These are phyloP conservation scores for Notechis scutatus DNA, from an alignment of 2,113 vertebrate species.

Conservation along the genomic window DNA sequence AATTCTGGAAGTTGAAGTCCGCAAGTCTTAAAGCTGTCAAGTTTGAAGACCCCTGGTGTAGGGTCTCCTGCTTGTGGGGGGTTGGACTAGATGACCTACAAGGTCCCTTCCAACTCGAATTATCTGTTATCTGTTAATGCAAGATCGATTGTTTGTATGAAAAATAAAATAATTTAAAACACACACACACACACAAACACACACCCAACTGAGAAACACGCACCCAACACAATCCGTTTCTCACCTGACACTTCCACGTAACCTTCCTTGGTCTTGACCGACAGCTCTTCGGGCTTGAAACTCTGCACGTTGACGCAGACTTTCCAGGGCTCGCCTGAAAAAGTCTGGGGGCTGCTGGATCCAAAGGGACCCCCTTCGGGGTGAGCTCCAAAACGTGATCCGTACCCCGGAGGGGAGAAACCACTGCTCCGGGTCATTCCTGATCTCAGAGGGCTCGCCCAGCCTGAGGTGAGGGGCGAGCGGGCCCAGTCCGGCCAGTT, in stretches of 20 bases:
- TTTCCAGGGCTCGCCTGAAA: slow-evolving; percentile 91
- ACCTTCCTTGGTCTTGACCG: slow-evolving; percentile 91
- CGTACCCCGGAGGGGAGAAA: slow-evolving; percentile 71
- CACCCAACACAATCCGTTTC: slow-evolving; percentile 8
- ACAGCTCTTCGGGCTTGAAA: slow-evolving; percentile 90
- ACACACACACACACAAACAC: background rate
- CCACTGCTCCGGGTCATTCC: slow-evolving; percentile 76
- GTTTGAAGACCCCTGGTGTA: too few species aligned
- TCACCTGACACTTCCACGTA: slow-evolving; percentile 97
- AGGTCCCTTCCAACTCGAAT: too few species aligned
- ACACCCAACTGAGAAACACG: background rate
- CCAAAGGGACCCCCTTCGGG: slow-evolving; percentile 63
- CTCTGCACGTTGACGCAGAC: slow-evolving; percentile 98
- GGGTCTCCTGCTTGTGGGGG: too few species aligned
- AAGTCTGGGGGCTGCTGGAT: slow-evolving; percentile 73
- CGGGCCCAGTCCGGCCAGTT: slow-evolving; percentile 94
- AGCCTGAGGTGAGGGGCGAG: slow-evolving; percentile 85
- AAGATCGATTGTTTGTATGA: too few species aligned
- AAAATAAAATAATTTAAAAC: too few species aligned
- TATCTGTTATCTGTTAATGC: too few species aligned
- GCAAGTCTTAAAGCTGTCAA: too few species aligned
- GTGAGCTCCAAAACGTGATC: slow-evolving; percentile 72
- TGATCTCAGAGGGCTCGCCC: slow-evolving; percentile 77
- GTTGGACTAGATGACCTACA: too few species aligned
- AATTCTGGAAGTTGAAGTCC: too few species aligned